Conservation (phyloP, 2,113 vertebrate genomes). For the Channa maculata region DNA sequence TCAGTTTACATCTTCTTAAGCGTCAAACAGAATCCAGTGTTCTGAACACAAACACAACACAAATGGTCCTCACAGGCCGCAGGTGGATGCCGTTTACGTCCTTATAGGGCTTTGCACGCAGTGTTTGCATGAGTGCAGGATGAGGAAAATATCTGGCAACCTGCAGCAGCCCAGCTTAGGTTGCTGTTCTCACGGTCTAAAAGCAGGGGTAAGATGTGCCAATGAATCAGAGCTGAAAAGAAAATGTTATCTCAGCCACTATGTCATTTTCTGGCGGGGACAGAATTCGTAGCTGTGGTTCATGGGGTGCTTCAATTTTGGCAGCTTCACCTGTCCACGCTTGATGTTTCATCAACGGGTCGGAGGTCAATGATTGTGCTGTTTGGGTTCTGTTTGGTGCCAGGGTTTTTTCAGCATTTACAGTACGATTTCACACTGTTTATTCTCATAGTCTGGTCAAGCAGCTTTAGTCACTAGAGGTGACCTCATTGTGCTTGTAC, state of each 20-base stretch:
- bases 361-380: not conserved
- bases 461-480: not conserved
- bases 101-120: not conserved
- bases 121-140: slow-evolving; percentile 35
- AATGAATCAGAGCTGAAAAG: slow-evolving; percentile 43
- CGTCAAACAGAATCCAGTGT: not conserved
- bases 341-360: too few relatives aligned
- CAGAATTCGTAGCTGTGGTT: not conserved
- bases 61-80: not conserved
- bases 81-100: not conserved
- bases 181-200: slow-evolving; percentile 33
- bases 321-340: too few relatives aligned
- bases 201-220: slow-evolving; percentile 32
- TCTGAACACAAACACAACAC: not conserved
- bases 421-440: not conserved
- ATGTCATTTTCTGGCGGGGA: slow-evolving; percentile 15
- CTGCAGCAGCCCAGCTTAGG: slow-evolving; percentile 12
- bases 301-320: not conserved
- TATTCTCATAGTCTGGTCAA: not conserved
- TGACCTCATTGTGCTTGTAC: slow-evolving; percentile 7
- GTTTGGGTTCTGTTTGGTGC: too few relatives aligned
- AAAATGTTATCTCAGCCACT: slow-evolving; percentile 39
- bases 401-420: not conserved
- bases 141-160: slow-evolving; percentile 42
- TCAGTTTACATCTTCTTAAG: not conserved